These are phyloP conservation scores for Cyclura pinguis DNA, from an alignment of 2,797 vertebrate genomes.

Conservation along the genomic window DNA sequence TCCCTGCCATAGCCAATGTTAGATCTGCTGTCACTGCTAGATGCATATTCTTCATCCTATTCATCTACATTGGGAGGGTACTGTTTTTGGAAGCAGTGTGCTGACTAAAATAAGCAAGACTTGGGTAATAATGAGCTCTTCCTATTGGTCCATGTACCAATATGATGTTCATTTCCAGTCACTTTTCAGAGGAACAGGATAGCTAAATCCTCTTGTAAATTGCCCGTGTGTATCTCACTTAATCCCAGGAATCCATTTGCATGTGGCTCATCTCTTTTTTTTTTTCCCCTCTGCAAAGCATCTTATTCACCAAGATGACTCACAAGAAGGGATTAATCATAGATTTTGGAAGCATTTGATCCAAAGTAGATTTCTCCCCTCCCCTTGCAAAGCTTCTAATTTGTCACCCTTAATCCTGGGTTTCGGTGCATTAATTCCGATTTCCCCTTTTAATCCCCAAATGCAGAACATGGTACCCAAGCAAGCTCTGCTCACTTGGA, in stretches of 20 bases:
- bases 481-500: background rate
- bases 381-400: background rate
- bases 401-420: slow-evolving; percentile 45
- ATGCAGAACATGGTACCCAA: accelerated
- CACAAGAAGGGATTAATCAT: accelerated
- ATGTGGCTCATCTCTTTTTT: background rate
- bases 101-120: background rate
- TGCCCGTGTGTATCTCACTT: background rate
- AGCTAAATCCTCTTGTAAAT: background rate
- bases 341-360: background rate
- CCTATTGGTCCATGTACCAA: background rate
- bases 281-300: accelerated
- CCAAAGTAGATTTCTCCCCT: background rate
- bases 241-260: background rate
- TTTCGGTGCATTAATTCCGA: background rate
- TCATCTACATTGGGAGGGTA: background rate
- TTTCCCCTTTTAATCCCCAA: slow-evolving; percentile 19
- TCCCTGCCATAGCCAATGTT: no score
- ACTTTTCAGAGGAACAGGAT: background rate
- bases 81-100: background rate
- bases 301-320: accelerated
- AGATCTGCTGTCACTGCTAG: background rate
- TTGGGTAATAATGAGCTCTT: background rate
- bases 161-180: background rate
- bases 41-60: background rate